These are phyloP conservation scores for Ceyx melanurus DNA, from an alignment of 2,113 vertebrate genomes.

Conservation along the genomic window DNA sequence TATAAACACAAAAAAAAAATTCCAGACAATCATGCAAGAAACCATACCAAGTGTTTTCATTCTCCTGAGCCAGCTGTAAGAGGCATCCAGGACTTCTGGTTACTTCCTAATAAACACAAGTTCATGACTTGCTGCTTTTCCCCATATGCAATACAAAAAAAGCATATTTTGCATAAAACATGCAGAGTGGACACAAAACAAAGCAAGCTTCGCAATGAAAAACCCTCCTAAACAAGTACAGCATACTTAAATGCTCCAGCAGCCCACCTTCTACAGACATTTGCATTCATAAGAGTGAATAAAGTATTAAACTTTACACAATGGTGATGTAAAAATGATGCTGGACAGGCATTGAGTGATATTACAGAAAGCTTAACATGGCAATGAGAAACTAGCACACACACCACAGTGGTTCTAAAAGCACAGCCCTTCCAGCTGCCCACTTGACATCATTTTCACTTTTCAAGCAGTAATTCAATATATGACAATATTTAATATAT, in stretches of 20 bases:
- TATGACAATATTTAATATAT: neutral
- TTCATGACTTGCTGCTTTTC: neutral
- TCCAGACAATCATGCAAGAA: neutral
- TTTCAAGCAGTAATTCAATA: neutral
- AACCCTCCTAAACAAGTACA: neutral
- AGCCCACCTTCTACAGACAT: neutral
- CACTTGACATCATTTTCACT: neutral
- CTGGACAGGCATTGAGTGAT: neutral
- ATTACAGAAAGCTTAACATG: neutral
- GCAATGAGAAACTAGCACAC: neutral
- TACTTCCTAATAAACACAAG: neutral
- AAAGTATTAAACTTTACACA: neutral
- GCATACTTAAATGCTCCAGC: neutral
- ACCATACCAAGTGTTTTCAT: neutral
- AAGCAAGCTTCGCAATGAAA: neutral
- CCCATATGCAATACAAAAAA: neutral
- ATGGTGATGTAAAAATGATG: neutral
- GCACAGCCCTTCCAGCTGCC: neutral
- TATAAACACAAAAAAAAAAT: neutral
- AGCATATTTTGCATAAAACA: neutral
- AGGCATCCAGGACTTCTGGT: neutral
- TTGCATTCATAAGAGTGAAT: neutral
- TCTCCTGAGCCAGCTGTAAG: neutral
- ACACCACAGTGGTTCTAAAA: neutral
- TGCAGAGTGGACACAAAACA: neutral